Conservation (phyloP, 2,888 invertebrate species). For the Carcina quercana region DNA sequence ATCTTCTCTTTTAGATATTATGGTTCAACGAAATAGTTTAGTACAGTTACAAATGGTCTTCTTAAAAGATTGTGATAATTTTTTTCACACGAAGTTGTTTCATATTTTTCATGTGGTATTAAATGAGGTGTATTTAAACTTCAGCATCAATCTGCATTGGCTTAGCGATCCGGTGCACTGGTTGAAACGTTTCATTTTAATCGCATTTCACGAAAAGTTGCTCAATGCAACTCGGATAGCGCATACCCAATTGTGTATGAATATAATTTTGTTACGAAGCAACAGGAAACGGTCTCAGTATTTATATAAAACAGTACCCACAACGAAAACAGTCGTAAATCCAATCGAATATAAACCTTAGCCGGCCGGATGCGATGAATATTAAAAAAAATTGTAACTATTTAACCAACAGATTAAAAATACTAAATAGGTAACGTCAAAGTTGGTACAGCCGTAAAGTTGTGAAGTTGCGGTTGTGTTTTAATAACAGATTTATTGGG, state of each 20-base stretch:
- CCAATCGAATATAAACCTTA: constrained; percentile 64
- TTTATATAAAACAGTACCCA: constrained; percentile 68
- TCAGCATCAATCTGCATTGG: no score
- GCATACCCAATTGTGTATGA: constrained; percentile 56
- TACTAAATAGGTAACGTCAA: constrained; percentile 48
- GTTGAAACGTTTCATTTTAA: background rate
- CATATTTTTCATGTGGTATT: no score
- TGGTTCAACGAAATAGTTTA: no score
- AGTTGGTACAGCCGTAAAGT: constrained; percentile 30
- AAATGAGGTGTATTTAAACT: no score
- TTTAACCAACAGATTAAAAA: constrained; percentile 49
- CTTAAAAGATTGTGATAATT: no score
- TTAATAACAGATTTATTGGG: constrained; percentile 50
- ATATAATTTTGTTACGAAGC: constrained; percentile 60
- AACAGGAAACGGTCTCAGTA: constrained; percentile 63
- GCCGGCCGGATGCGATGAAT: constrained; percentile 56
- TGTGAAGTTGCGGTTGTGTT: constrained; percentile 48
- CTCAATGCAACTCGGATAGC: constrained; percentile 29
- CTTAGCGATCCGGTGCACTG: background rate
- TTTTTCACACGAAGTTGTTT: no score
- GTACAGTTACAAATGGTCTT: no score
- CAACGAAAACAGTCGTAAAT: constrained; percentile 73
- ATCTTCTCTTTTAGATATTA: no score
- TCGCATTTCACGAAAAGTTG: no score
- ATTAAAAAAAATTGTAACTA: constrained; percentile 58